Conservation (phyloP, 2,888 invertebrate genomes). For the Megastigmus dorsalis region DNA sequence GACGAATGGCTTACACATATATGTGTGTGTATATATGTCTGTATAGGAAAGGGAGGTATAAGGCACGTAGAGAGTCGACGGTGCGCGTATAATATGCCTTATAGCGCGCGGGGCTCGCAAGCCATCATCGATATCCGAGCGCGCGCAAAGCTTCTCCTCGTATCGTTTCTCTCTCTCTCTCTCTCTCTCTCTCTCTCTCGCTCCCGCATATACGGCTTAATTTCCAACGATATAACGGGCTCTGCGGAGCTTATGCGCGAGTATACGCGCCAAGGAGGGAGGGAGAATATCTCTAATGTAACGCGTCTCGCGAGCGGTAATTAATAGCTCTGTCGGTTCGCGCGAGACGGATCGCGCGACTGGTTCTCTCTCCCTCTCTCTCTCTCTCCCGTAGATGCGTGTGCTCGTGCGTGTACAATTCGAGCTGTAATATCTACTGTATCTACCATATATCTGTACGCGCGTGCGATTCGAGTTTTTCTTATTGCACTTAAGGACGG, state of each 20-base stretch:
- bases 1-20: too few relatives aligned
- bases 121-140: too few relatives aligned
- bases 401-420: conserved; percentile 9
- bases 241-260: background rate
- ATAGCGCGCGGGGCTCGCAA: too few relatives aligned
- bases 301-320: conserved; percentile 45
- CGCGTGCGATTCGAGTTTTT: background rate
- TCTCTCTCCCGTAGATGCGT: background rate
- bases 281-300: conserved; percentile 24
- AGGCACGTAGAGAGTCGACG: too few relatives aligned
- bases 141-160: too few relatives aligned
- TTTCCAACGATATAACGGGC: conserved; percentile 22
- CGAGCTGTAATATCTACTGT: background rate
- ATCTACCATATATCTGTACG: too few relatives aligned
- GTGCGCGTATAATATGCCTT: too few relatives aligned
- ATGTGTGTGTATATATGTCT: too few relatives aligned
- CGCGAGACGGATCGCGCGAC: background rate
- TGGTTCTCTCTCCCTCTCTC: background rate
- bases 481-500: background rate
- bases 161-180: background rate
- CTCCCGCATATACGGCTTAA: conserved; percentile 41
- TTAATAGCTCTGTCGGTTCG: conserved; percentile 51
- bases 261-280: background rate
- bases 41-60: too few relatives aligned
- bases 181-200: background rate